These are phyloP conservation scores for Scomber japonicus DNA, from an alignment of 2,113 vertebrate genomes.

Conservation along the genomic window DNA sequence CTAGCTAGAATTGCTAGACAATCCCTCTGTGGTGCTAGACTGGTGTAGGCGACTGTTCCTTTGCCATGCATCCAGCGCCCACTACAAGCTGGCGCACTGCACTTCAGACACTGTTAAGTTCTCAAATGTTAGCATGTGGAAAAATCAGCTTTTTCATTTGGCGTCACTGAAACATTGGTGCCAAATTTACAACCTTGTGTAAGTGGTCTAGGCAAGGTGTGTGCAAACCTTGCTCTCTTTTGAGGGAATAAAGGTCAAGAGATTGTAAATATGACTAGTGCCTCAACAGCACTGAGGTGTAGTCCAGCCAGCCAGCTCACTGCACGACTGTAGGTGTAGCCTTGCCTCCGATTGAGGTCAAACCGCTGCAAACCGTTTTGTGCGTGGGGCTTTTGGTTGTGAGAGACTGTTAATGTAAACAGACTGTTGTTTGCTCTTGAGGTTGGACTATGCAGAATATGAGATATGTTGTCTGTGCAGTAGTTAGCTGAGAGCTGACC, in stretches of 20 bases:
- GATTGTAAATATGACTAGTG: conserved; percentile 64
- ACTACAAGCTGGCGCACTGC: conserved; percentile 59
- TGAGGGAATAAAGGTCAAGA: conserved; percentile 58
- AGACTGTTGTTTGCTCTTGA: conserved; percentile 75
- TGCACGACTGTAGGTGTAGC: conserved; percentile 51
- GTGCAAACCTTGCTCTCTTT: conserved; percentile 37
- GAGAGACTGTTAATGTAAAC: conserved; percentile 68
- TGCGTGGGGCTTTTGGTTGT: conserved; percentile 33
- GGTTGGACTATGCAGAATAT: conserved; percentile 75
- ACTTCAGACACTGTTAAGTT: conserved; percentile 41
- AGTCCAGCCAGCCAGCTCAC: conserved; percentile 15
- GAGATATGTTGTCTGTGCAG: conserved; percentile 19
- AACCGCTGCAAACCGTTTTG: conserved; percentile 55
- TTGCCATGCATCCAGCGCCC: conserved; percentile 59
- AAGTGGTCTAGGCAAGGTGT: conserved; percentile 28
- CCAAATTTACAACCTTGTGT: conserved; percentile 39
- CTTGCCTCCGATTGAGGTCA: conserved; percentile 53
- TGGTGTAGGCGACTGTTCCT: conserved; percentile 75
- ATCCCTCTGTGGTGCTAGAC: conserved; percentile 82
- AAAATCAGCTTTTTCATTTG: conserved; percentile 2
- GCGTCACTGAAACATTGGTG: conserved; percentile 53
- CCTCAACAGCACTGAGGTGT: conserved; percentile 56
- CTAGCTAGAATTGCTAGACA: conserved; percentile 73
- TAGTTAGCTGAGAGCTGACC: conserved; percentile 48
- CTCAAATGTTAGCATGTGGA: conserved; percentile 35